Base-by-base conservation (phyloP, 1,140 invertebrate species). In the Saccostrea glomerata region DNA sequence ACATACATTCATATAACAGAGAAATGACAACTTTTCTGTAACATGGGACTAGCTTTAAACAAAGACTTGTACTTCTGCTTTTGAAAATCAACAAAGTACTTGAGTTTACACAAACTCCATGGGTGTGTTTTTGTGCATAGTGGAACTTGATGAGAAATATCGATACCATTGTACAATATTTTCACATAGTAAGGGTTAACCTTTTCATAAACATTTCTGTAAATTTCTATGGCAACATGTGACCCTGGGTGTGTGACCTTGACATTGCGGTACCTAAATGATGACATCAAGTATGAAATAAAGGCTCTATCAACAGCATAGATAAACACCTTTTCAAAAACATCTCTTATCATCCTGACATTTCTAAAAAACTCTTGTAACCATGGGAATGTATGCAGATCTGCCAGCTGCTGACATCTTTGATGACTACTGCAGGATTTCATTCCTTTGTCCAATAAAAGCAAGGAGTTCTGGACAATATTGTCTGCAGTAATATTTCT, bases 31-130 rank as follows among this genome's bases (percentile, higher is more conserved):
- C 13, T 77, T 77, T 30, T 77, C 25, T 77, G 70, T 36, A 77
- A 13, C 23, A 30, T 30, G 30, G 70, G 70, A 77, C 70, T 77
- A 30, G 70, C 11, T 36, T 77, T 36, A 77, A 77, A 77, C 30
- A 40, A 77, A 6, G 70, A 77, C 30, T 77, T 77, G 70, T 77
- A 77, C 70, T 77, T 77, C 9, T 30, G 70, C 25, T 30, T 77
- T 77, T 77, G 70, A 36, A 77, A 77, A 77, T 77, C 70, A 77
- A 77, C 70, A 77, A 77, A 77, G 30, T 77, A 77, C 70, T 77
- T 77, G 70, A 77, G 70, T 25, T 77, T 77, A 77, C 70, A 77
- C 30, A 77, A 77, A 77, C 70, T 77, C 70, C 70, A 77, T 25
- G 70, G 30, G 23, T 25, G 15, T 13, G 5, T 30, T 77, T 77